Evolutionary conservation across 1,140 invertebrate species (phyloP).

Genomic region (Drosophila nigrodunni): DNA sequence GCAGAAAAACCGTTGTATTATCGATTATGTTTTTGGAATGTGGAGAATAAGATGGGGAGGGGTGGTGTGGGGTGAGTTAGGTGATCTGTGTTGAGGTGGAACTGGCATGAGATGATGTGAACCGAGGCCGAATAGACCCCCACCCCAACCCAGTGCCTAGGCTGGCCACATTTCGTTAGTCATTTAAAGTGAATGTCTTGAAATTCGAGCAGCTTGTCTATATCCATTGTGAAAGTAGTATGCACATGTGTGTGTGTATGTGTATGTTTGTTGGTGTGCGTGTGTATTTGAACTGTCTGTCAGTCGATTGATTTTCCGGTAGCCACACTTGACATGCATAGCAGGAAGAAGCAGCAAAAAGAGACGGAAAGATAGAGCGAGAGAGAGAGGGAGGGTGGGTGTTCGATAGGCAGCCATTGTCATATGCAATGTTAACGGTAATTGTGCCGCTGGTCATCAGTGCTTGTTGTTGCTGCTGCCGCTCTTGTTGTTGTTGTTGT

Average conservation of each 20-base stretch:
- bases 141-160: background rate
- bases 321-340: constrained; percentile 78
- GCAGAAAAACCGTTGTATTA: constrained; percentile 33
- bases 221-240: constrained; percentile 67
- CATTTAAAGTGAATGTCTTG: constrained; percentile 56
- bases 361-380: background rate
- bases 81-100: constrained; percentile 3
- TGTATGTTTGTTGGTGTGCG: constrained; percentile 8
- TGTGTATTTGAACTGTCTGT: constrained; percentile 57
- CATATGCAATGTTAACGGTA: constrained; percentile 71
- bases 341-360: constrained; percentile 32
- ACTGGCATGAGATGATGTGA: constrained; percentile 1
- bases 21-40: constrained; percentile 50
- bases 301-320: constrained; percentile 80
- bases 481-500: constrained; percentile 14
- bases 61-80: background rate
- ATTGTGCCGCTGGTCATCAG: constrained; percentile 72
- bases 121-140: constrained; percentile 18
- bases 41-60: background rate
- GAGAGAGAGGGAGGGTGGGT: background rate
- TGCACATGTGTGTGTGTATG: constrained; percentile 4
- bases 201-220: constrained; percentile 62
- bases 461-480: constrained; percentile 36
- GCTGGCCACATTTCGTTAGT: constrained; percentile 47
- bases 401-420: constrained; percentile 45